Percentiles rank a stretch among this genome's conserved stretches.
These are phyloP conservation scores for Leucania comma DNA, from an alignment of 2,888 invertebrate species.

Conservation along the genomic window DNA sequence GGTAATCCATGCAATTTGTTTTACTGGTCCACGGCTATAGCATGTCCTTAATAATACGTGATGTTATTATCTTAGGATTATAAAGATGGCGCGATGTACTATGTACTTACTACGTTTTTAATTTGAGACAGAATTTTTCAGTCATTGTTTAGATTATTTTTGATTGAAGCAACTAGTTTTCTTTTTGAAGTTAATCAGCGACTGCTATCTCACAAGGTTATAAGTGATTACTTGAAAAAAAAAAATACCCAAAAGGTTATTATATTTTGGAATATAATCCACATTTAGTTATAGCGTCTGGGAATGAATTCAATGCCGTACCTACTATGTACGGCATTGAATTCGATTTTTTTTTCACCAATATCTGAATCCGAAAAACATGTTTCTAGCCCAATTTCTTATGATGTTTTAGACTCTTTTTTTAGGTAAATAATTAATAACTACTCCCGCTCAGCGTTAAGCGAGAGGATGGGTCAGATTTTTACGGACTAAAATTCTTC, in stretches of 20 bases:
- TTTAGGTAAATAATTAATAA: no score
- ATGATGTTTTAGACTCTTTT: background rate
- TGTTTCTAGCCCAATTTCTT: background rate
- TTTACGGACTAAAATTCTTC: no score
- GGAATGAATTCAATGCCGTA: no score
- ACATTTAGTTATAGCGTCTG: background rate
- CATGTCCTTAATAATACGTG: constrained; percentile 83
- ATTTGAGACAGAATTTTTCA: constrained; percentile 55
- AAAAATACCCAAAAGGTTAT: background rate
- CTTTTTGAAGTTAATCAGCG: no score
- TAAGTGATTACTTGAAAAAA: background rate
- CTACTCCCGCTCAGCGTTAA: no score
- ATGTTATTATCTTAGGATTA: constrained; percentile 82
- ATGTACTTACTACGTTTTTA: constrained; percentile 20
- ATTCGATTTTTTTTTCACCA: background rate
- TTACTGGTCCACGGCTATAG: constrained; percentile 79
- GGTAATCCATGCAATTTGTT: constrained; percentile 86
- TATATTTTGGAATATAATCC: background rate
- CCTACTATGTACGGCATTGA: background rate
- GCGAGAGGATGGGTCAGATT: no score
- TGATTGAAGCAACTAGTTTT: no score
- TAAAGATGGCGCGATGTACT: constrained; percentile 56
- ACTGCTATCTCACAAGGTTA: background rate
- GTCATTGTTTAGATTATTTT: background rate
- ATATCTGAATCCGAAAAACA: background rate